Base-by-base conservation (phyloP, 1,140 invertebrate genomes). In the Nephila pilipes region DNA sequence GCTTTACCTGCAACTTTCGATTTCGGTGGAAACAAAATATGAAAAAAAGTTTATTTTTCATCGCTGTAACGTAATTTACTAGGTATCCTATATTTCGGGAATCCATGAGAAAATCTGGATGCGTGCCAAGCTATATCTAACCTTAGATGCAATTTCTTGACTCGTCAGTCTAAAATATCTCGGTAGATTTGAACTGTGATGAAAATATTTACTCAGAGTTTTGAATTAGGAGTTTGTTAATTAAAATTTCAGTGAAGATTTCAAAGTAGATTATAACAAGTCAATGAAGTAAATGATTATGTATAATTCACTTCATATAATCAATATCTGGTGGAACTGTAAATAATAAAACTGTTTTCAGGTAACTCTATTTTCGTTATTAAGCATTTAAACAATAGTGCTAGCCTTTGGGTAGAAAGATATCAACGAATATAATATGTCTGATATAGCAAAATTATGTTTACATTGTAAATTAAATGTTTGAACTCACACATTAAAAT, bases 61-160 rank as follows among this genome's bases (percentile, higher is more conserved):
- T 32, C 18, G 25, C 32, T 20, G 69, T 75, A 75, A 32, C 29
- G 69, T 75, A 75, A 75, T 75, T 75, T 75, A 75, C 69, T 75
- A 32, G 69, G 29, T 75, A 75, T 29, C 69, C 69, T 75, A 32
- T 75, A 75, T 75, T 75, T 75, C 18, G 12, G 69, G 69, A 32
- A 75, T 75, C 69, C 69, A 32, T 36, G 69, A 18, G 10, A 36
- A 75, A 75, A 32, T 75, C 69, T 75, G 69, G 69, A 75, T 32
- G 29, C 29, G 29, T 75, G 69, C 69, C 69, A 75, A 75, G 29
- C 69, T 75, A 36, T 75, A 75, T 75, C 69, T 36, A 75, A 32
- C 69, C 69, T 75, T 29, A 75, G 32, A 75, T 75, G 69, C 69
- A 75, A 75, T 75, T 75, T 75, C 69, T 36, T 75, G 16, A 36